Evolutionary conservation across 2,888 invertebrate species (phyloP).

Genomic region (Eupithecia subfuscata): DNA sequence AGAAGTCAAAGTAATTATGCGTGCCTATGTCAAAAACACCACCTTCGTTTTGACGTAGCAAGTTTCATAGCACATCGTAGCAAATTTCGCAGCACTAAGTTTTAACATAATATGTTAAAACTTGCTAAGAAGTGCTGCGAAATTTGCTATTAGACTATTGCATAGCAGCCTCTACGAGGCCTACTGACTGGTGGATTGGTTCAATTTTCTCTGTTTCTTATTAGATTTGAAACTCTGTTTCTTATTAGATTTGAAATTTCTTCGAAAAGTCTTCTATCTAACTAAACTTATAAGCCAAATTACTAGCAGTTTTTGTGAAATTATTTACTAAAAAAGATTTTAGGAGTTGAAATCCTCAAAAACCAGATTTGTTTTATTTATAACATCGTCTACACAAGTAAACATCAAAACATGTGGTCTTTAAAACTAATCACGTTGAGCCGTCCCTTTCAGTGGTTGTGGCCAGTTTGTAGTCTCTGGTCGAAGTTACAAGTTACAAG

Average conservation of each 20-base stretch:
- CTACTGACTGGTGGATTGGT: neutral
- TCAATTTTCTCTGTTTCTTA: neutral
- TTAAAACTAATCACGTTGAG: conserved; percentile 22
- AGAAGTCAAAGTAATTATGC: neutral
- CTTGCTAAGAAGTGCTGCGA: too few species aligned
- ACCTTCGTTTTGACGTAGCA: conserved; percentile 5
- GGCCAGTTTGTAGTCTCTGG: conserved; percentile 15
- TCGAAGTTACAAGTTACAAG: neutral
- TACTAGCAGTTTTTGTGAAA: neutral
- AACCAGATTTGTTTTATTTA: neutral
- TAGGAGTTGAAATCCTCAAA: neutral
- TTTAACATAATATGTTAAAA: too few species aligned
- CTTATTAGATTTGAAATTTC: neutral
- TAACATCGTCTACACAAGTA: conserved; percentile 14
- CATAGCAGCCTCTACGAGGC: neutral
- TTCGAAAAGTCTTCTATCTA: neutral
- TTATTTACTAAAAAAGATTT: neutral
- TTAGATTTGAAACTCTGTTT: too few species aligned
- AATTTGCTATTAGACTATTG: neutral
- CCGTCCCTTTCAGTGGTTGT: conserved; percentile 24
- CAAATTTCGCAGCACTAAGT: conserved; percentile 7
- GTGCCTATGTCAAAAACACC: neutral
- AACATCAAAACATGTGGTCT: conserved; percentile 15
- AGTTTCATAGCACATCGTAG: neutral
- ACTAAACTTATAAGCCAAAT: neutral